Base-by-base conservation (phyloP, 2,888 invertebrate genomes). In the Herminia tarsipennalis region DNA sequence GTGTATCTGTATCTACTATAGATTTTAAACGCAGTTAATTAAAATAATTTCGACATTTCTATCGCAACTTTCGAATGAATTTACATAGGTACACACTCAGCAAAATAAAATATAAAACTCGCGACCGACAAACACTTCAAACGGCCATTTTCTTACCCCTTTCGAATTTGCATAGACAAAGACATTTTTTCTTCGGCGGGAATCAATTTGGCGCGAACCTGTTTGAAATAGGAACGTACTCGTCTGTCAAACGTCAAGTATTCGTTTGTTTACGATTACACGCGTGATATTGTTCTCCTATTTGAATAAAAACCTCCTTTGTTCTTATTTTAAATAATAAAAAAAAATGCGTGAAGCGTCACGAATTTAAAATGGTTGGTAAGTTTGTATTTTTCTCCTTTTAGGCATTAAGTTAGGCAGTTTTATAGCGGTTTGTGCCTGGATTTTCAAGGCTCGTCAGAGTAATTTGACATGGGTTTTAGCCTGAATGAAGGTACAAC, bases 171-270 rank as follows among this genome's bases (percentile, higher is more conserved):
- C 36, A 47, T 47, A 36, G 46, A 38, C 29, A 9, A 8, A 39
- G 48, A 47, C 20, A 33, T 48, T 51, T 57, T 44, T 42, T 42
- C 45, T 47, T 49, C 43, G 35, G 46, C 58, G 38, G 17, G 42
- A 53, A 47, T 43, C 58, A 41, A 61, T 65, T 53, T 56, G 34
- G 46, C 49, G 46, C 30, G 27, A 14, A 32, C 20, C 40, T 50
- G 34, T 60, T 63, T 65, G 65, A 63, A 65, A 66, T 56, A 39
- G 20, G 67, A 65, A 47, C 53, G 36, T 48, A 48, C 49, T 59
- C 44, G 27, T 2, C 22, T 59, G 56, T 56, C 60, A 65, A 57
- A 45, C 45, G 52, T 38, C 30, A 34, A 66, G 67, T 49, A 46
- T 29, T 29, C 29, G 38, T 54, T 50, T 47, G 52, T 55, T 59